Evolutionary conservation across 1,140 invertebrate genomes (phyloP), one percentile per base, ranked within the genome.

Genomic region (Brachionus rubens): DNA sequence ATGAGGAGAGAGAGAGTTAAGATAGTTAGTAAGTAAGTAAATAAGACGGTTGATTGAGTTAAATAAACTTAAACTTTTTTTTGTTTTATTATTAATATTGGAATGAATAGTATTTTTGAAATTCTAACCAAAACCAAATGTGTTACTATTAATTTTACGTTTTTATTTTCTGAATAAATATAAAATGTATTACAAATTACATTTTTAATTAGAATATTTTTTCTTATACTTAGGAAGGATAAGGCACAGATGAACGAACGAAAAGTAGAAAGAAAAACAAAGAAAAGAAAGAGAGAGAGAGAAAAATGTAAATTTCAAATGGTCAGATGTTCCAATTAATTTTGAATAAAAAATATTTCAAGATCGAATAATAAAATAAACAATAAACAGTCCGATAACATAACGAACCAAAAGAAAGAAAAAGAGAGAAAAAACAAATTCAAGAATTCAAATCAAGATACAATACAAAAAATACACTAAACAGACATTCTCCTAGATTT

Each of bases 1-100:
- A 59, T 30, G 54, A 59, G 36, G 30, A 36, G 54, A 36, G 33
- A 36, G 3, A 36, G 33, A 36, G 3, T 5, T 5, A 36, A 36
- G 9, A 3, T 36, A 36, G 9, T 9, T 5, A 36, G 3, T 5
- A 36, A 36, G 33, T 33, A 19, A 59, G 54, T 33, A 59, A 59
- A 59, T 33, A 59, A 59, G 54, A 59, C 54, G 54, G 54, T 59
- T 59, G 54, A 59, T 59, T 59, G 54, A 59, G 54, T 40, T 59
- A 59, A 59, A 59, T 59, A 59, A 59, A 59, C 54, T 59, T 59
- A 36, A 59, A 33, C 3, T 36, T 36, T n/a, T n/a, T n/a, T n/a
- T n/a, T n/a, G n/a, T n/a, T n/a, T n/a, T n/a, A n/a, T n/a, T n/a
- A n/a, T n/a, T n/a, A n/a, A n/a, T n/a, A n/a, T n/a, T n/a, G n/a